These are phyloP conservation scores for Stichodactyla mertensii DNA, from an alignment of 64 coral and sea anemone species.

Conservation along the genomic window DNA sequence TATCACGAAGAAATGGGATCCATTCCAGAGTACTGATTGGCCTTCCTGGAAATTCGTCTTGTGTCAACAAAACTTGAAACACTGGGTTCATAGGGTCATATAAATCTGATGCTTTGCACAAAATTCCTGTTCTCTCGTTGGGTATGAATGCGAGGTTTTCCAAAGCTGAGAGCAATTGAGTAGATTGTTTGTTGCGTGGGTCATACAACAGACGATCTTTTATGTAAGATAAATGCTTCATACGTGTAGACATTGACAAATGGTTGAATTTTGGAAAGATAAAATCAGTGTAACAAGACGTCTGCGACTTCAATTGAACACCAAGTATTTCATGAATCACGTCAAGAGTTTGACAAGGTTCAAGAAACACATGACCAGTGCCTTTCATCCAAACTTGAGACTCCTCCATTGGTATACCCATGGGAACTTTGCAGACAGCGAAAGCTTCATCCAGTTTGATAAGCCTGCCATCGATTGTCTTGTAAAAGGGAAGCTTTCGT, in stretches of 20 bases:
- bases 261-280: conserved; percentile 62
- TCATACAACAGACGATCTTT: neutral
- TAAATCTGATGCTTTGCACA: conserved; percentile 36
- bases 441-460: conserved; percentile 33
- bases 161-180: neutral
- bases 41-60: conserved; percentile 36
- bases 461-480: conserved; percentile 48
- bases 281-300: conserved; percentile 70
- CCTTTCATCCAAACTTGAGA: conserved; percentile 50
- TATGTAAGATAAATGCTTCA: neutral
- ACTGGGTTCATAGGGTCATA: conserved; percentile 67
- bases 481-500: conserved; percentile 73
- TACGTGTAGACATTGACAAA: neutral
- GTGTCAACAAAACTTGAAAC: conserved; percentile 61
- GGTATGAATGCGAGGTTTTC: neutral
- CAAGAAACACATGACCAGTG: conserved; percentile 59
- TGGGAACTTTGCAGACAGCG: conserved; percentile 53
- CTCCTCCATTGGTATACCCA: conserved; percentile 53
- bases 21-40: conserved; percentile 39
- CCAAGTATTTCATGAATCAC: conserved; percentile 33
- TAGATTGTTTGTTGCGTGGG: neutral
- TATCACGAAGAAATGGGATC: neutral
- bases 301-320: conserved; percentile 45
- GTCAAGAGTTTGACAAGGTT: conserved; percentile 33
- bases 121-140: neutral